Evolutionary conservation across 2,113 vertebrate species (phyloP).

Genomic region (Typhlomys cinereus): DNA sequence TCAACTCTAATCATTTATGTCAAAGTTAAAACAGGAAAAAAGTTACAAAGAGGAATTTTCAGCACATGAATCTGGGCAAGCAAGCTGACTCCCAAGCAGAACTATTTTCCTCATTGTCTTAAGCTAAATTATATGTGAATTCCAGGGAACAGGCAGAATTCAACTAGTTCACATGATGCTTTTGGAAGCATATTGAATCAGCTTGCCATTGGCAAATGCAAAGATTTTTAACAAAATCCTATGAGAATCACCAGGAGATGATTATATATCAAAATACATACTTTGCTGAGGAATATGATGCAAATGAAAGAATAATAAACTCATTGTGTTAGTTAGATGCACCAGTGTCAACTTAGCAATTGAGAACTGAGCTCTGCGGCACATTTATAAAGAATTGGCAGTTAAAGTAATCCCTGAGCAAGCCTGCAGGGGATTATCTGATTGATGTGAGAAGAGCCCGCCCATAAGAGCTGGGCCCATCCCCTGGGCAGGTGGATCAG

Average conservation of each 20-base stretch:
- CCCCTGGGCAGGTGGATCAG: too few relatives aligned
- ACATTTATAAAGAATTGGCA: too few relatives aligned
- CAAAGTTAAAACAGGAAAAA: slow-evolving; percentile 6
- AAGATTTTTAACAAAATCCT: neutral
- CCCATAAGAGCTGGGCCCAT: too few relatives aligned
- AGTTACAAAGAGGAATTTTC: neutral
- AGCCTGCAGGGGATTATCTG: too few relatives aligned
- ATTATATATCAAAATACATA: neutral
- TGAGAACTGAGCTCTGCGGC: too few relatives aligned
- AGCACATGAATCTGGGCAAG: neutral
- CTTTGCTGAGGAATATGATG: slow-evolving; percentile 7
- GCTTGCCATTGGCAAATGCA: neutral
- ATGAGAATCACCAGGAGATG: neutral
- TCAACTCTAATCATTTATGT: neutral
- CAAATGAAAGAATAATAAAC: neutral
- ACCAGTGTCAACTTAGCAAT: too few relatives aligned
- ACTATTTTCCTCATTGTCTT: neutral
- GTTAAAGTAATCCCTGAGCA: too few relatives aligned
- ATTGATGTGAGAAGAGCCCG: too few relatives aligned
- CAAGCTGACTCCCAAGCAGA: neutral
- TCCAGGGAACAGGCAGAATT: slow-evolving; percentile 1
- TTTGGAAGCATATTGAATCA: slow-evolving; percentile 9
- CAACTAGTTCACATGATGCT: neutral
- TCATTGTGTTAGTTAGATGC: too few relatives aligned
- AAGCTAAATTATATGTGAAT: neutral